Base-by-base conservation (phyloP, 2,888 invertebrate genomes). In the Lordiphosa andalusiaca region DNA sequence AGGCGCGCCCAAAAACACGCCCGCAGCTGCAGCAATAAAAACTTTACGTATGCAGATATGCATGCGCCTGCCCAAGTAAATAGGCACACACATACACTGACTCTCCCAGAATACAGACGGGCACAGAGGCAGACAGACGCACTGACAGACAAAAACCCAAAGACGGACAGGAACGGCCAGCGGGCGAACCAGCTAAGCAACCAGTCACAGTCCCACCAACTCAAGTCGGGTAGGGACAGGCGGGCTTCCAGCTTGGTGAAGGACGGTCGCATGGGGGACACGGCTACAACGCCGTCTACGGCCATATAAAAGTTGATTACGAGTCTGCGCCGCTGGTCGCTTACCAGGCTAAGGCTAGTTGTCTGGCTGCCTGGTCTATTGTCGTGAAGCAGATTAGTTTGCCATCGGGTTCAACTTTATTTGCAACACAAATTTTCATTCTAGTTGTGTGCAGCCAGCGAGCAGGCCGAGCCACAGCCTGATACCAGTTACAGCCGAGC, bases 371-470 rank as follows among this genome's bases (percentile, higher is more conserved):
- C 57, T 69, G 71, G 69, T 74, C 76, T 69, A 82, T 82, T 78
- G 78, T 84, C 85, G 83, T 78, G 77, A 84, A 84, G 78, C 78
- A 84, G 78, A 84, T 78, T 78, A 78, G 85, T 82, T 84, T 83
- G 85, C 85, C 78, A 80, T 84, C 72, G 85, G 85, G 78, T 84
- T 80, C 83, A 80, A 80, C 83, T 84, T 84, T 78, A 82, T 80
- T 78, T 84, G 83, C 80, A 80, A 83, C 80, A 83, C 80, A 80
- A 84, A 83, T 84, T 83, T 84, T 84, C 69, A 82, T 78, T 78
- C 85, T 84, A 78, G 69, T 82, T 78, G 78, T 69, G 61, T 64
- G 82, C 69, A 56, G 53, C 55, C 62, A 41, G 48, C 38, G 59
- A 39, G 48, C 52, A 81, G 55, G 39, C 67, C 48, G 35, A 53